These are phyloP conservation scores for Trypoxylus dichotomus DNA, from an alignment of 1,140 invertebrate genomes.

Conservation along the genomic window DNA sequence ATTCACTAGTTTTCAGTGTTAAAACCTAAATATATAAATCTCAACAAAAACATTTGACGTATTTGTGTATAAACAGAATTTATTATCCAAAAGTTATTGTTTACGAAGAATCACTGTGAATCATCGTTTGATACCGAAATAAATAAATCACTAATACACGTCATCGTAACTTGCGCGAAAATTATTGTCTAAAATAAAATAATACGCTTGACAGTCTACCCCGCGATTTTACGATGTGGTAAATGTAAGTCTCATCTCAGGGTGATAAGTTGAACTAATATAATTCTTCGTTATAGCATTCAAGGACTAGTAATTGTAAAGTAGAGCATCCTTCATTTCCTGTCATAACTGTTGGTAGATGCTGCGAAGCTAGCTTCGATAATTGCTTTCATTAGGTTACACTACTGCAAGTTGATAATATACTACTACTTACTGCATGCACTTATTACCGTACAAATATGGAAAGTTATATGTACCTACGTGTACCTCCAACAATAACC, in stretches of 20 bases:
- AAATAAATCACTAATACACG: neutral
- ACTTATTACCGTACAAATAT: too few relatives aligned
- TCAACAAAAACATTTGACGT: neutral
- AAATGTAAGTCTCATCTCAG: neutral
- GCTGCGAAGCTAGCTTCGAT: too few relatives aligned
- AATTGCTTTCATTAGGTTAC: too few relatives aligned
- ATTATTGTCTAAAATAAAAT: neutral
- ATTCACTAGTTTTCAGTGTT: neutral
- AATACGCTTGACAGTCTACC: neutral
- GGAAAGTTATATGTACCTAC: too few relatives aligned
- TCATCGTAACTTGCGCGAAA: too few relatives aligned
- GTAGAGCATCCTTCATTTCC: too few relatives aligned
- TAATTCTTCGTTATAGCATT: neutral
- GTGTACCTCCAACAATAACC: too few relatives aligned
- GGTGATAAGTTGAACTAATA: neutral
- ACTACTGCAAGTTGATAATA: too few relatives aligned
- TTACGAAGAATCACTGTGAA: neutral
- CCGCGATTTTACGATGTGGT: neutral
- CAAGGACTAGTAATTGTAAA: too few relatives aligned
- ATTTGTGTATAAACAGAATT: neutral
- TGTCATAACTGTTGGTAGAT: too few relatives aligned
- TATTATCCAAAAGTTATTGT: neutral
- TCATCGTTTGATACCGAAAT: neutral
- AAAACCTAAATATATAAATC: neutral
- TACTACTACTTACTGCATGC: too few relatives aligned